Base-by-base conservation (phyloP, 2,888 invertebrate genomes). In the Mythimna ferrago region DNA sequence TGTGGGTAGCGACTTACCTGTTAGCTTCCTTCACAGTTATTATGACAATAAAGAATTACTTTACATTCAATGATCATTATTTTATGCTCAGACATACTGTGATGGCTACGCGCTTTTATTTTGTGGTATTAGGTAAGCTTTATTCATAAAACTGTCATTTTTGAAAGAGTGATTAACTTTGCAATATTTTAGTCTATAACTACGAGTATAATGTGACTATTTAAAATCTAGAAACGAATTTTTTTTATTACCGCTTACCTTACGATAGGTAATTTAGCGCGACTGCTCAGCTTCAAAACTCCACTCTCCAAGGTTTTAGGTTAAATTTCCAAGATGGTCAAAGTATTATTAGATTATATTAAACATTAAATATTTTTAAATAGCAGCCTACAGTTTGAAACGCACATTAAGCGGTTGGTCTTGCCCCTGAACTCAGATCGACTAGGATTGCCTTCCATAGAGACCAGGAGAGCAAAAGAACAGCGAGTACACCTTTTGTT, bases 111-210 rank as follows among this genome's bases (percentile, higher is more conserved):
- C n/a, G 41, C 10, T 35, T 41, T n/a, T n/a, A 7, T 7, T 66
- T 69, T 16, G 16, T 66, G n/a, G 66, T 66, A 32, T 7, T 69
- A 41, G 66, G 69, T 71, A 2, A 56, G 57, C 38, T 38, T 21
- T 21, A 14, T 19, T n/a, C 11, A 7, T 38, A 1, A 26, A 26
- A 6, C 5, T 14, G 2, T 1, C 14, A 14, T 44, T 44, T 58
- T 57, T 35, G 9, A 58, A 58, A 58, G 3, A 9, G 19, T 21
- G 1, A 4, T 3, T 4, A 54, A 26, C 14, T 2, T 21, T 10
- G 16, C 4, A 16, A 48, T 48, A 0, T 48, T 2, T 10, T 5
- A 6, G 5, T 19, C 16, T 51, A 6, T 19, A 16, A 10, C 44
- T 0, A 44, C 0, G 3, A n/a, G n/a, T n/a, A n/a, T n/a, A n/a